Evolutionary conservation across 2,888 invertebrate genomes (phyloP).

Genomic region (Merodon equestris): DNA sequence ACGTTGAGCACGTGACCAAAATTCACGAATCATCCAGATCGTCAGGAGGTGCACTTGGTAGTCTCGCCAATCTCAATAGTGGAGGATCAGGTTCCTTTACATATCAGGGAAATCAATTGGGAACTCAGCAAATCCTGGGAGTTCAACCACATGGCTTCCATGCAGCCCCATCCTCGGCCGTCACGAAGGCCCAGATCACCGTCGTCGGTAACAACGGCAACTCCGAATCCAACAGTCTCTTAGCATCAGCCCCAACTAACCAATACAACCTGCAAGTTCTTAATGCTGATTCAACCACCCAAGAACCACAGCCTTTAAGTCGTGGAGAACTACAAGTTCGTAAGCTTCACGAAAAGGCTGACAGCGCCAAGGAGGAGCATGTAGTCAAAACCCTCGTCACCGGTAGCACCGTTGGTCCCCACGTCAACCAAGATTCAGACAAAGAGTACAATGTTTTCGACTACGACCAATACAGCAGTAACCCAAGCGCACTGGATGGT

Average conservation of each 20-base stretch:
- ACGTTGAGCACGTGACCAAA: too few relatives aligned
- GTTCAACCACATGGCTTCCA: not conserved
- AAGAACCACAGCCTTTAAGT: slow-evolving; percentile 72
- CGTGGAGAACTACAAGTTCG: slow-evolving; percentile 72
- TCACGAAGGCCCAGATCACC: too few relatives aligned
- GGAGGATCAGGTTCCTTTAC: too few relatives aligned
- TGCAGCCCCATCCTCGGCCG: slow-evolving; percentile 34
- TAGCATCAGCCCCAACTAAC: not conserved
- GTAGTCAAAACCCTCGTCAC: slow-evolving; percentile 71
- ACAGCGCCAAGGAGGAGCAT: slow-evolving; percentile 72
- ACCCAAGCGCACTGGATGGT: slow-evolving; percentile 70
- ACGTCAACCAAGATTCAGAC: slow-evolving; percentile 67
- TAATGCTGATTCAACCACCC: slow-evolving; percentile 68
- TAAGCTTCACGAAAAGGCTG: slow-evolving; percentile 68
- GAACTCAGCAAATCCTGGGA: too few relatives aligned
- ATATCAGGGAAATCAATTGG: not conserved
- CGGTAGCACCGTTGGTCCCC: slow-evolving; percentile 62
- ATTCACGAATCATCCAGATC: too few relatives aligned
- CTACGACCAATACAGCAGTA: slow-evolving; percentile 74
- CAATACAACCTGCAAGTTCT: slow-evolving; percentile 55
- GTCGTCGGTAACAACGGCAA: too few relatives aligned
- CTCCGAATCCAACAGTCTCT: too few relatives aligned
- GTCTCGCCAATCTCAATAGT: too few relatives aligned
- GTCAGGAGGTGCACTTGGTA: too few relatives aligned
- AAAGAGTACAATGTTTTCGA: slow-evolving; percentile 76